These are phyloP conservation scores for Boloria selene DNA, from an alignment of 2,888 invertebrate species.

Conservation along the genomic window DNA sequence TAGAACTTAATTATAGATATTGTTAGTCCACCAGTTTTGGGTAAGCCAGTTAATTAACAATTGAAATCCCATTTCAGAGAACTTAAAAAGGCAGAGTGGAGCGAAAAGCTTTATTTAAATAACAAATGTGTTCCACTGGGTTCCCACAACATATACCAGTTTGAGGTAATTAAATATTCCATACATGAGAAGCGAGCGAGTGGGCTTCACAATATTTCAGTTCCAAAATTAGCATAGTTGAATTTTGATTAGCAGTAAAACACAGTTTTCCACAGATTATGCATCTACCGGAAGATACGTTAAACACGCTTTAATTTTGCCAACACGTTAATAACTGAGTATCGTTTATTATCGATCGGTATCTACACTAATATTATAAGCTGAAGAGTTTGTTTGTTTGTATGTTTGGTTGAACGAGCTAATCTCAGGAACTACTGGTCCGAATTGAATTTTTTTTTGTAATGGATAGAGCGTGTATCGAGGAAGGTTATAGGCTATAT, in stretches of 20 bases:
- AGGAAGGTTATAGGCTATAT: too few species aligned
- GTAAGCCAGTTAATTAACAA: too few species aligned
- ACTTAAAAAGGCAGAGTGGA: background rate
- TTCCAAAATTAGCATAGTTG: slow-evolving; percentile 71
- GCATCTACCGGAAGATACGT: background rate
- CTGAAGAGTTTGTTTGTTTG: too few species aligned
- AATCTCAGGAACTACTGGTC: too few species aligned
- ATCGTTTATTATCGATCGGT: too few species aligned
- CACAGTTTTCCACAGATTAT: slow-evolving; percentile 45
- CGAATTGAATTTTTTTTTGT: too few species aligned
- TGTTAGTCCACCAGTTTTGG: too few species aligned
- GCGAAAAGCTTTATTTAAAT: slow-evolving; percentile 20
- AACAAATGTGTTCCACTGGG: slow-evolving; percentile 24
- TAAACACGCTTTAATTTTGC: background rate
- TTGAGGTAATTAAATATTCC: slow-evolving; percentile 36
- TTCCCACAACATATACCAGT: slow-evolving; percentile 22
- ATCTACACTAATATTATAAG: too few species aligned
- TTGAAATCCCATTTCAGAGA: background rate
- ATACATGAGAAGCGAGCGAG: slow-evolving; percentile 28
- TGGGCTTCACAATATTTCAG: slow-evolving; percentile 42
- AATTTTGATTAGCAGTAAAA: slow-evolving; percentile 76
- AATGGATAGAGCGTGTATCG: too few species aligned
- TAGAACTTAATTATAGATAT: too few species aligned
- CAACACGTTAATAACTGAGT: background rate
- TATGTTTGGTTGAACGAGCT: too few species aligned